Conservation (phyloP, 2,888 invertebrate species). For the Mantis religiosa region DNA sequence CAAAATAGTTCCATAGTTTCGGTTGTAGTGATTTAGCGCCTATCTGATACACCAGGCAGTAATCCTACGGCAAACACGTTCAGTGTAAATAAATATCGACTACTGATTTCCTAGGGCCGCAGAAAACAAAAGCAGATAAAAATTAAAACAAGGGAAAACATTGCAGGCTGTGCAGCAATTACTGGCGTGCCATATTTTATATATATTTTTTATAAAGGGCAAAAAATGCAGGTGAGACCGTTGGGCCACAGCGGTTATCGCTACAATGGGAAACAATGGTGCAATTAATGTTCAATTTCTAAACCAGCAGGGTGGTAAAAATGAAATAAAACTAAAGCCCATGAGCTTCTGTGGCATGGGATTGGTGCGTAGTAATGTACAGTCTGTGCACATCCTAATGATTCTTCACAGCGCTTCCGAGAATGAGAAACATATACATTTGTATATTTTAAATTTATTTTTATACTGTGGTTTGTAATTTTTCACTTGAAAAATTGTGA, state of each 20-base stretch:
- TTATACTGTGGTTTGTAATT: no score
- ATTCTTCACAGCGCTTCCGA: no score
- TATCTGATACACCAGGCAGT: background rate
- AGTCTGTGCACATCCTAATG: background rate
- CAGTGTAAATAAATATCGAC: background rate
- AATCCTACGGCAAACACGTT: background rate
- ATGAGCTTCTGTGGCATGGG: background rate
- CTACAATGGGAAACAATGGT: background rate
- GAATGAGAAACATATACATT: no score
- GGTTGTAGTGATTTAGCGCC: background rate
- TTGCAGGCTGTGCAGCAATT: background rate
- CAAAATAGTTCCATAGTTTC: no score
- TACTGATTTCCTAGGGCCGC: background rate
- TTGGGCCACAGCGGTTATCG: background rate
- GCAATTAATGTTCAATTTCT: slow-evolving; percentile 5
- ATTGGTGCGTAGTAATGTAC: background rate
- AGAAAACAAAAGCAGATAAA: background rate
- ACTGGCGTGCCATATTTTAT: background rate
- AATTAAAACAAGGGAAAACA: background rate
- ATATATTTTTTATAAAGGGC: background rate
- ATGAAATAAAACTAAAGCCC: background rate
- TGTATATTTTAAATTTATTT: no score
- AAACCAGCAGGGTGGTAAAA: background rate
- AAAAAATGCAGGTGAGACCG: background rate
- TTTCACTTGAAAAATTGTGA: no score